These are phyloP conservation scores for Circaetus cinerascens DNA, from an alignment of 2,113 vertebrate species.

Conservation along the genomic window DNA sequence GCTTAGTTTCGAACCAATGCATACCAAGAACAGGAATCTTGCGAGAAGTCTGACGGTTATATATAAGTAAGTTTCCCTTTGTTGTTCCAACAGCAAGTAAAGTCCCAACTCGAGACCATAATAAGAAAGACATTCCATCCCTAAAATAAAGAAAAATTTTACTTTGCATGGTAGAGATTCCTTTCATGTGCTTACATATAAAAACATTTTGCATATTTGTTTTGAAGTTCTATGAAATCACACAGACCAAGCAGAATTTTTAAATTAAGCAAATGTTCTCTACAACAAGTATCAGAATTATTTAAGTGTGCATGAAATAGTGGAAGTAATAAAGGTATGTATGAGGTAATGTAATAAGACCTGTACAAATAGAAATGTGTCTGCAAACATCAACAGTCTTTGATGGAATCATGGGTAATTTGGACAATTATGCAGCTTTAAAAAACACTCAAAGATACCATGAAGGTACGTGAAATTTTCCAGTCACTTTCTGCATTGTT, in stretches of 20 bases:
- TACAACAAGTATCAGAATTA: not conserved
- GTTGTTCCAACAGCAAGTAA: conserved; percentile 90
- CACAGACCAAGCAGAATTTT: not conserved
- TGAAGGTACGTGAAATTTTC: rapidly evolving
- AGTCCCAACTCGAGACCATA: conserved; percentile 90
- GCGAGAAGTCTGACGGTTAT: conserved; percentile 94
- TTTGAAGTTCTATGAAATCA: not conserved
- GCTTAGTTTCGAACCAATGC: not conserved
- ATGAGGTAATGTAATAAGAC: not conserved
- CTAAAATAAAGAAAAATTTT: conserved; percentile 67
- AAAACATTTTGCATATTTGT: not conserved
- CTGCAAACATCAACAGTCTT: not conserved
- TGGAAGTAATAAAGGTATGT: not conserved
- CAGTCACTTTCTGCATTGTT: not conserved
- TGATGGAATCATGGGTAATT: not conserved
- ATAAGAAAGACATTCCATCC: conserved; percentile 90
- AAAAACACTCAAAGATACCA: not conserved
- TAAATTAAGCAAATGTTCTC: not conserved
- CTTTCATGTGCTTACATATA: not conserved
- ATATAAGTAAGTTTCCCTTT: conserved; percentile 95
- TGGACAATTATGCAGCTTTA: not conserved
- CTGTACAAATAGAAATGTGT: not conserved
- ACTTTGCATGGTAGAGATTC: not conserved
- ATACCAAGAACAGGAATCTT: conserved; percentile 95
- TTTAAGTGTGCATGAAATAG: not conserved